phyloP scores from a whole-genome alignment of 2,888 invertebrate species.

The Harpalus rufipes region DNA sequence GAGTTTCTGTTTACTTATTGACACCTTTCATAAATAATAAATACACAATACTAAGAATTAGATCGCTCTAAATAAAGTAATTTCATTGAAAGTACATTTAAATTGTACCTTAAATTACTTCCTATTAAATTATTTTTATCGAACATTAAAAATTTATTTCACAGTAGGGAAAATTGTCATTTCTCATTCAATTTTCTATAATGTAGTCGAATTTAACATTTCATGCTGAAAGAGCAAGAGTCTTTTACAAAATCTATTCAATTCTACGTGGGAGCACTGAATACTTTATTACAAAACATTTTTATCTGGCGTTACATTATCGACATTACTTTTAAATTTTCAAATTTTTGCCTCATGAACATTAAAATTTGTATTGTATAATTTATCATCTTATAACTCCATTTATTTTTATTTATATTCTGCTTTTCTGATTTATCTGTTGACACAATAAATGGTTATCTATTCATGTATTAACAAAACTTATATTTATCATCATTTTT shows the following conservation, averaged over 20 bases:
- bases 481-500: too few relatives aligned
- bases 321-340: background rate
- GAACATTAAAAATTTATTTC: background rate
- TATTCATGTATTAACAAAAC: too few relatives aligned
- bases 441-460: too few relatives aligned
- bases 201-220: background rate
- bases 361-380: background rate
- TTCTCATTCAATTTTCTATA: background rate
- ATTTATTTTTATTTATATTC: too few relatives aligned
- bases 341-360: background rate
- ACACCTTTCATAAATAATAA: too few relatives aligned
- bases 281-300: background rate
- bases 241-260: background rate
- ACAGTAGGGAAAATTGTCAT: background rate
- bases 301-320: background rate
- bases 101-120: background rate
- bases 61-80: too few relatives aligned
- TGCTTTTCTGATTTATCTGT: too few relatives aligned
- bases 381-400: background rate
- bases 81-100: background rate
- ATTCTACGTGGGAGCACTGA: background rate
- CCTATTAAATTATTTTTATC: background rate
- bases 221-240: background rate
- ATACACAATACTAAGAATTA: too few relatives aligned
- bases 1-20: too few relatives aligned